phyloP scores from a whole-genome alignment of 2,888 invertebrate genomes.

The Trilocha varians region DNA sequence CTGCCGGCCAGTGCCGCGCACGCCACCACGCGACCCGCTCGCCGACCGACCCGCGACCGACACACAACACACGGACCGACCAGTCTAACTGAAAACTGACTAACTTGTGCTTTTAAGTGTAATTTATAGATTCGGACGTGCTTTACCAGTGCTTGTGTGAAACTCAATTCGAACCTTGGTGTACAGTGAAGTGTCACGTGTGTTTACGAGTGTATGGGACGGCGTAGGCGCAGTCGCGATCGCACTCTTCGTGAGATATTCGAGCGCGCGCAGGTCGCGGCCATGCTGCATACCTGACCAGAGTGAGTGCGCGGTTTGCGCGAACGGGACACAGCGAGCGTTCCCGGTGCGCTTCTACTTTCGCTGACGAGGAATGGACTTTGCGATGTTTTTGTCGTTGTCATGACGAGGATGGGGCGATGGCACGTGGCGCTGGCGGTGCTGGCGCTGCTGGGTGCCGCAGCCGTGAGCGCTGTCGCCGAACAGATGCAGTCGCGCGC shows the following conservation, averaged over 20 bases:
- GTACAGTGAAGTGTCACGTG: conserved; percentile 63
- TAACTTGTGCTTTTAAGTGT: not conserved
- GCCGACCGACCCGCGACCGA: conserved; percentile 37
- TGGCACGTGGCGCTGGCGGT: conserved; percentile 64
- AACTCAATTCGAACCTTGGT: conserved; percentile 23
- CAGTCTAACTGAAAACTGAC: conserved; percentile 51
- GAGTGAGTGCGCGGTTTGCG: conserved; percentile 66
- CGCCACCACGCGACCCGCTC: conserved; percentile 53
- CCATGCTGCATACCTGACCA: conserved; percentile 73
- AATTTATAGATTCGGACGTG: conserved; percentile 7
- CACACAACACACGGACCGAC: too few relatives aligned
- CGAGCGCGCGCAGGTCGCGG: conserved; percentile 69
- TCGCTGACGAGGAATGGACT: conserved; percentile 50
- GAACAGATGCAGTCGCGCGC: conserved; percentile 90
- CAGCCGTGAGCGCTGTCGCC: conserved; percentile 48
- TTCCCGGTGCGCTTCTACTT: conserved; percentile 48
- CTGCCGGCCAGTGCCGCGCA: conserved; percentile 64
- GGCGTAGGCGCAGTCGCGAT: conserved; percentile 65
- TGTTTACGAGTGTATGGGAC: conserved; percentile 68
- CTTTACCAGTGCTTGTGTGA: conserved; percentile 17
- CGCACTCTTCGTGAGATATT: conserved; percentile 70
- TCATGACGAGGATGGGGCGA: conserved; percentile 64
- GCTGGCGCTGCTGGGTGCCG: conserved; percentile 55
- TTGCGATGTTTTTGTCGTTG: conserved; percentile 57
- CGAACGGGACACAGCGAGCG: conserved; percentile 62